Percentiles rank a stretch among this genome's conserved stretches.
Evolutionary conservation across 2,113 vertebrate species (phyloP).

Genomic region (Nothobranchius kuhntae): DNA sequence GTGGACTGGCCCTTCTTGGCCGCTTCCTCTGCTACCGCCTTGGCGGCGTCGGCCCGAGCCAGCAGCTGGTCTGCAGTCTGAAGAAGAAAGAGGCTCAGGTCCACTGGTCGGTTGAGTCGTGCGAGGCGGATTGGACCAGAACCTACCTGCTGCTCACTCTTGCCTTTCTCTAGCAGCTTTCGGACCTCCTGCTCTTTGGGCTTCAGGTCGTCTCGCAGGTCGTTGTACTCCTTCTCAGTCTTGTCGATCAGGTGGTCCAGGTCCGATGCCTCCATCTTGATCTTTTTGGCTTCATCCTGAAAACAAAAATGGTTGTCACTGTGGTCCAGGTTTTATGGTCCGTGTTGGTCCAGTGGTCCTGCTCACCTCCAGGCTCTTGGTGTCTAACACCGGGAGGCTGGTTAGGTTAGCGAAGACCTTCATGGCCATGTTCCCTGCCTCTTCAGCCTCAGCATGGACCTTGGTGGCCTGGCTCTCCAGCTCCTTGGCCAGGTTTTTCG

Average conservation of each 20-base stretch:
- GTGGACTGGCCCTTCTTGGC: conserved; percentile 89
- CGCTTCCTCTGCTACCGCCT: conserved; percentile 93
- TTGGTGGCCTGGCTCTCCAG: conserved; percentile 91
- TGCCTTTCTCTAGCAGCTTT: conserved; percentile 93
- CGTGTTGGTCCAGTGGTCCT: not conserved
- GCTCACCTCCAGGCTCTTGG: conserved; percentile 85
- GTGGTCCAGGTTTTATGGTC: no score
- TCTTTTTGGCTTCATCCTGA: conserved; percentile 90
- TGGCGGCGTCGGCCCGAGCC: conserved; percentile 94
- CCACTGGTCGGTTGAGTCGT: no score
- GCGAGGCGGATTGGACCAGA: not conserved
- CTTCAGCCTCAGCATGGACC: conserved; percentile 87
- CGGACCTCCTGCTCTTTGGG: conserved; percentile 91
- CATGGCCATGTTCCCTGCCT: conserved; percentile 87
- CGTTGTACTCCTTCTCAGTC: conserved; percentile 90
- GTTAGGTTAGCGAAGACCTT: conserved; percentile 93
- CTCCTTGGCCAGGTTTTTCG: conserved; percentile 89
- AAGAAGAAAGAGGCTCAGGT: no score
- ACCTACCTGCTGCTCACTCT: conserved; percentile 92
- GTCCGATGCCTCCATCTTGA: conserved; percentile 91
- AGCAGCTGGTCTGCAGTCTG: conserved; percentile 96
- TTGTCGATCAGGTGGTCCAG: conserved; percentile 90
- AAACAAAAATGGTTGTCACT: not conserved
- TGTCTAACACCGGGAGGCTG: conserved; percentile 84
- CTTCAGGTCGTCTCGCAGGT: conserved; percentile 91